A percentile compares a stretch with the other conserved stretches of the same genome.
Evolutionary conservation across 1,140 invertebrate species (phyloP).

Genomic region (Fopius arisanus): DNA sequence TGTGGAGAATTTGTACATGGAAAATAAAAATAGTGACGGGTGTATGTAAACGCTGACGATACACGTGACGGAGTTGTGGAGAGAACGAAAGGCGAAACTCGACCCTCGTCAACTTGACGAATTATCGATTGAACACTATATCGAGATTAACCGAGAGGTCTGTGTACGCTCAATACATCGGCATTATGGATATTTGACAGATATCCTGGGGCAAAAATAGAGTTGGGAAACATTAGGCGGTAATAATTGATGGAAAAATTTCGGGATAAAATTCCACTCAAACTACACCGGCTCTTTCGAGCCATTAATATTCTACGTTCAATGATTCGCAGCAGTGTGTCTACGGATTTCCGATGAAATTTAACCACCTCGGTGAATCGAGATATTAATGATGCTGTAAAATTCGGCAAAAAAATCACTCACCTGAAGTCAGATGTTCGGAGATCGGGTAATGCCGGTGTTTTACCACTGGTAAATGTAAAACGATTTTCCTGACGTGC

Average conservation of each 20-base stretch:
- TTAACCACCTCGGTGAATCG: too few relatives aligned
- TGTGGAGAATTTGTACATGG: background rate
- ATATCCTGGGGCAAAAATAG: background rate
- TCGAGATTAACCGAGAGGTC: background rate
- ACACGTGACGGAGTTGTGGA: background rate
- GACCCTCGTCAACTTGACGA: background rate
- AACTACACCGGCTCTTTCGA: background rate
- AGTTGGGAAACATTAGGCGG: background rate
- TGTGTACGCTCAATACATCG: background rate
- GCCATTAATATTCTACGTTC: background rate
- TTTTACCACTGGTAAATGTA: conserved; percentile 60
- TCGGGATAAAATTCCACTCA: background rate
- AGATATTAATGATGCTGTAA: background rate
- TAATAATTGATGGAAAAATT: background rate
- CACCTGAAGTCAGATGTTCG: conserved; percentile 68
- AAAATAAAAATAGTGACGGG: background rate
- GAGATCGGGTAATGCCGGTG: conserved; percentile 68
- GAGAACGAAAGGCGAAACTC: background rate
- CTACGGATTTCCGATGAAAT: too few relatives aligned
- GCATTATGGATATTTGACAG: background rate
- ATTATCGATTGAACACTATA: background rate
- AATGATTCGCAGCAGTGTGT: too few relatives aligned
- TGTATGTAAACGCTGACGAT: background rate
- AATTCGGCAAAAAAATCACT: conserved; percentile 35
- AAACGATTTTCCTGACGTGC: conserved; percentile 58